Evolutionary conservation across 2,888 invertebrate genomes (phyloP).

Genomic region (Acleris sparsana): DNA sequence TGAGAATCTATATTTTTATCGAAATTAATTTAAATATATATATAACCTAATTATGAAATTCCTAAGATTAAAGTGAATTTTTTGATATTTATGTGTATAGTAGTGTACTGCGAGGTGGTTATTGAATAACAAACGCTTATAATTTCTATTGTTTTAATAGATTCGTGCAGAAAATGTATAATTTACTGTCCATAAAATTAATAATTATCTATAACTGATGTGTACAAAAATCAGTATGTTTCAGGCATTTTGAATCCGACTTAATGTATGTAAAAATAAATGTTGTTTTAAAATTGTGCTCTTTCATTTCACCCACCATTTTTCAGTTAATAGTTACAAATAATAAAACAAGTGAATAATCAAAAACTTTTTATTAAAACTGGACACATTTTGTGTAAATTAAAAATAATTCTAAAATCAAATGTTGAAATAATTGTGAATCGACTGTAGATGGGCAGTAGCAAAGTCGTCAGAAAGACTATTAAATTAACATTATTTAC

Average conservation of each 20-base stretch:
- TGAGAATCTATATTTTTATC: constrained; percentile 81
- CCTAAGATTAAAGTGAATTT: constrained; percentile 75
- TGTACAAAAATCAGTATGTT: constrained; percentile 82
- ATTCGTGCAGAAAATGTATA: constrained; percentile 69
- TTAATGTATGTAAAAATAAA: constrained; percentile 84
- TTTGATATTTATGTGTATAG: constrained; percentile 80
- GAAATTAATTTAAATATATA: constrained; percentile 64
- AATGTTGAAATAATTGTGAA: constrained; percentile 26
- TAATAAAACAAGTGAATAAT: constrained; percentile 40
- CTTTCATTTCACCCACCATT: constrained; percentile 59
- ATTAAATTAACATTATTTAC: constrained; percentile 67
- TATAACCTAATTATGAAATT: constrained; percentile 78
- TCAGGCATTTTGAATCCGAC: constrained; percentile 83
- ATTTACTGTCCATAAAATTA: constrained; percentile 80
- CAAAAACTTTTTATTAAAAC: constrained; percentile 58
- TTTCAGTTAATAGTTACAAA: constrained; percentile 6
- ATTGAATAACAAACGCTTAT: constrained; percentile 69
- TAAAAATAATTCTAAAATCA: constrained; percentile 45
- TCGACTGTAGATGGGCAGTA: constrained; percentile 2
- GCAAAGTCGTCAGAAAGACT: constrained; percentile 11
- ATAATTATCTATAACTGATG: constrained; percentile 77
- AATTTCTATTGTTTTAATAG: constrained; percentile 64
- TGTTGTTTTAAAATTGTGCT: constrained; percentile 82
- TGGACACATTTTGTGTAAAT: constrained; percentile 49
- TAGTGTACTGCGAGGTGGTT: constrained; percentile 73